Base-by-base conservation (phyloP, 1,140 invertebrate genomes). In the Tetragnatha versicolor region DNA sequence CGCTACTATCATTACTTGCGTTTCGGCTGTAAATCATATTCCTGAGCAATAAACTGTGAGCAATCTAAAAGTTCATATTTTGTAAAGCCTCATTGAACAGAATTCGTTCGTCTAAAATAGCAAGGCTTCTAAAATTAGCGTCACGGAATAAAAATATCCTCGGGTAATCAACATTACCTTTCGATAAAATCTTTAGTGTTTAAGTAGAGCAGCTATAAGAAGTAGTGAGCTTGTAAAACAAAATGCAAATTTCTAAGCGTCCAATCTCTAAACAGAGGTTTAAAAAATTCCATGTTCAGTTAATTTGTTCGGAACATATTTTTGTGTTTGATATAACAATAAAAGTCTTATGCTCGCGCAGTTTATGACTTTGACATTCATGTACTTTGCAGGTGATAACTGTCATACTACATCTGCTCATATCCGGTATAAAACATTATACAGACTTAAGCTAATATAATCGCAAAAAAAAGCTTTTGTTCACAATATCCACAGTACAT, bases 371-470 rank as follows among this genome's bases (percentile, higher is more conserved):
- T 77, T 77, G 73, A 77, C 73, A 29, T 65, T 77, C 73, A 31
- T 66, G 33, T 77, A 77, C 73, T 77, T 65, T 66, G 73, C 73
- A 53, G 60, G 55, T 75, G 72, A 75, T 65, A 53, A 55, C 42
- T 51, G n/a, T 63, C 22, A 65, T 53, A 77, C 73, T 65, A 77
- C 61, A 25, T 65, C 61, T 77, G 58, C 47, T 53, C 45, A 51
- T 31, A 37, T 63, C 58, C 60, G 45, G 60, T 77, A 77, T 65
- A 77, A 77, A 77, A 75, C 72, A 77, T 65, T 53, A 51, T 65
- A 77, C 73, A 42, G 29, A 77, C 35, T 77, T 61, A 77, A 77
- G 42, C 73, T 77, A 77, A 77, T 65, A n/a, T n/a, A 65, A 65
- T 55, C 42, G 47, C 68, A 37, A 69, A 65, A 63, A 63, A 75